Evolutionary conservation across 2,113 vertebrate genomes (phyloP).

Genomic region (Callionymus lyra): DNA sequence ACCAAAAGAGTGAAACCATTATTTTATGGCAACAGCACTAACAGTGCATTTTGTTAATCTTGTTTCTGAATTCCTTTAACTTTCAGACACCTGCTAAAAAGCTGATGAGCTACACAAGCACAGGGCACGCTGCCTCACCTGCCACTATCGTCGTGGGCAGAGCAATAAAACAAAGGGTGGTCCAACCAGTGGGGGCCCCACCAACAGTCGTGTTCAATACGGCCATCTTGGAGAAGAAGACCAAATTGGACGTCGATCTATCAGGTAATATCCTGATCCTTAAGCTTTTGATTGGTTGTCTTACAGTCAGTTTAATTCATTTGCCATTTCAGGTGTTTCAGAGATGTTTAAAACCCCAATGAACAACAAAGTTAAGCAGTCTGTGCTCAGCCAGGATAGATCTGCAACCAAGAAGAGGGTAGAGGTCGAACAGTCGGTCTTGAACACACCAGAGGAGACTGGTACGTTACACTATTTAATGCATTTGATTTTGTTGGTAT

Average conservation of each 20-base stretch:
- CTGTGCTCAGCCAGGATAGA: background rate
- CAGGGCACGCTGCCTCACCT: constrained; percentile 82
- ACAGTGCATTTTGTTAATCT: too few species aligned
- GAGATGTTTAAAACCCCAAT: constrained; percentile 77
- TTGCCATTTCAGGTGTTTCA: constrained; percentile 63
- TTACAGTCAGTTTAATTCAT: background rate
- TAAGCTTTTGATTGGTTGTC: background rate
- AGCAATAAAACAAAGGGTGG: constrained; percentile 55
- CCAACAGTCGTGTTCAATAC: constrained; percentile 69
- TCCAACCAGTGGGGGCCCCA: constrained; percentile 42
- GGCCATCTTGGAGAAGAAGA: constrained; percentile 43
- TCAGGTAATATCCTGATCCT: constrained; percentile 54
- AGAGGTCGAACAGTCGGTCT: constrained; percentile 55
- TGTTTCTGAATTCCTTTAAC: background rate
- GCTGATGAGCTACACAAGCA: constrained; percentile 57
- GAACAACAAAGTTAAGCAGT: constrained; percentile 25
- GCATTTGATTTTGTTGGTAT: too few species aligned
- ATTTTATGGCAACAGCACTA: too few species aligned
- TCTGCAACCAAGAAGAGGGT: constrained; percentile 22
- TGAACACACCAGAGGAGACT: constrained; percentile 75
- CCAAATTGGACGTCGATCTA: constrained; percentile 74
- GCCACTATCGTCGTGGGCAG: constrained; percentile 70
- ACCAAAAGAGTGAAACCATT: too few species aligned
- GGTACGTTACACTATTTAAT: constrained; percentile 50
- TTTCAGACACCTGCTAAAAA: constrained; percentile 68